These are phyloP conservation scores for Crepidodera aurea DNA, from an alignment of 2,888 invertebrate genomes.

Conservation along the genomic window DNA sequence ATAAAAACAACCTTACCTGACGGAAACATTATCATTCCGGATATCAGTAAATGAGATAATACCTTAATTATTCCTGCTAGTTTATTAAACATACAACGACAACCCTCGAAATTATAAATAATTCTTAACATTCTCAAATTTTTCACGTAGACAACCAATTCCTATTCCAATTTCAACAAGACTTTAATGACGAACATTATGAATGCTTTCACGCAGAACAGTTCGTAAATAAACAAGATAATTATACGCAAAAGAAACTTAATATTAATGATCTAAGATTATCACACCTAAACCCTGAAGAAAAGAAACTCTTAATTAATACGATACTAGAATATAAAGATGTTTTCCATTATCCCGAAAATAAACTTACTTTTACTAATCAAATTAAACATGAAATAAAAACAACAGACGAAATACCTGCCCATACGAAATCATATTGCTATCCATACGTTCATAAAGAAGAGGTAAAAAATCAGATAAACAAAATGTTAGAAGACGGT, in stretches of 20 bases:
- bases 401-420: slow-evolving; percentile 25
- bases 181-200: not conserved
- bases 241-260: not conserved
- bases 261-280: not conserved
- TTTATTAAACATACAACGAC: not conserved
- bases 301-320: slow-evolving; percentile 8
- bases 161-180: no score
- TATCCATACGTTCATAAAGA: slow-evolving; percentile 19
- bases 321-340: slow-evolving; percentile 15
- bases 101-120: slow-evolving; percentile 3
- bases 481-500: slow-evolving; percentile 20
- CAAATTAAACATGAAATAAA: slow-evolving; percentile 31
- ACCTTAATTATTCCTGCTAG: not conserved
- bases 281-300: slow-evolving; percentile 20
- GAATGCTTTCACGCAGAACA: not conserved
- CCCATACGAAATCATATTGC: slow-evolving; percentile 21
- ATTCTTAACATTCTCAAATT: not conserved
- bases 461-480: slow-evolving; percentile 23
- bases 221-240: not conserved
- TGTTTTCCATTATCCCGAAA: slow-evolving; percentile 20
- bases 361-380: slow-evolving; percentile 24
- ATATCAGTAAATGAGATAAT: not conserved
- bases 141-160: no score
- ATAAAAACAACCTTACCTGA: slow-evolving; percentile 15
- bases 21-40: not conserved